A percentile compares a stretch with the other conserved stretches of the same genome.
These are phyloP conservation scores for Atethmia centrago DNA, from an alignment of 2,888 invertebrate genomes.

Conservation along the genomic window DNA sequence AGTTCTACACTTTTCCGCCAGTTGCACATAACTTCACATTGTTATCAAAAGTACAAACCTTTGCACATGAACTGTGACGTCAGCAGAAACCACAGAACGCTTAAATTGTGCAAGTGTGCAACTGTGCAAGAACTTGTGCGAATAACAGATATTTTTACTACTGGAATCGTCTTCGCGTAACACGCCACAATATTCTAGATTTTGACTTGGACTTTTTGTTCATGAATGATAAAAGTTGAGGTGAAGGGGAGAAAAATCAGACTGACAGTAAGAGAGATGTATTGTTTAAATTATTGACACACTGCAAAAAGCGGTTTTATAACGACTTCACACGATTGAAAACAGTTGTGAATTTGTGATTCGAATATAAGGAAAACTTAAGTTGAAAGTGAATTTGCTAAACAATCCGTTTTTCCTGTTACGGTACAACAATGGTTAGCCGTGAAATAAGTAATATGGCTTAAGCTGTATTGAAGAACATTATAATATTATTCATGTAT, in stretches of 20 bases:
- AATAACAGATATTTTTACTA: conserved; percentile 40
- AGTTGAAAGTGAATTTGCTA: background rate
- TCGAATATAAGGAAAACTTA: too few relatives aligned
- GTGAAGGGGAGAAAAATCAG: background rate
- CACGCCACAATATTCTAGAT: conserved; percentile 3
- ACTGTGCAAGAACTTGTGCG: conserved; percentile 29
- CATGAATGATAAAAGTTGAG: conserved; percentile 26
- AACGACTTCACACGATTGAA: background rate
- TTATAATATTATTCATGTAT: background rate
- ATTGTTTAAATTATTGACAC: background rate
- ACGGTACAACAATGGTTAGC: too few relatives aligned
- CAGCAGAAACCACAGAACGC: conserved; percentile 44
- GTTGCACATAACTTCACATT: conserved; percentile 26
- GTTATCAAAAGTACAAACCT: conserved; percentile 46
- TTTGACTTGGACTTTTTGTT: conserved; percentile 9
- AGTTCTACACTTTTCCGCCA: conserved; percentile 15
- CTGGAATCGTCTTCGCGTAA: conserved; percentile 1
- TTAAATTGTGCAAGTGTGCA: conserved; percentile 52
- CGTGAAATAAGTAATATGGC: background rate
- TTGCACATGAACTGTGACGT: conserved; percentile 34
- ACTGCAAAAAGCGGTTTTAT: background rate
- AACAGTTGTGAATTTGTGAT: background rate
- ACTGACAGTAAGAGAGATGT: background rate
- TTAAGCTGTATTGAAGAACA: background rate
- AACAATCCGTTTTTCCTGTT: background rate